phyloP scores from a whole-genome alignment of 2,797 vertebrate genomes.

The Hemitrygon akajei region DNA sequence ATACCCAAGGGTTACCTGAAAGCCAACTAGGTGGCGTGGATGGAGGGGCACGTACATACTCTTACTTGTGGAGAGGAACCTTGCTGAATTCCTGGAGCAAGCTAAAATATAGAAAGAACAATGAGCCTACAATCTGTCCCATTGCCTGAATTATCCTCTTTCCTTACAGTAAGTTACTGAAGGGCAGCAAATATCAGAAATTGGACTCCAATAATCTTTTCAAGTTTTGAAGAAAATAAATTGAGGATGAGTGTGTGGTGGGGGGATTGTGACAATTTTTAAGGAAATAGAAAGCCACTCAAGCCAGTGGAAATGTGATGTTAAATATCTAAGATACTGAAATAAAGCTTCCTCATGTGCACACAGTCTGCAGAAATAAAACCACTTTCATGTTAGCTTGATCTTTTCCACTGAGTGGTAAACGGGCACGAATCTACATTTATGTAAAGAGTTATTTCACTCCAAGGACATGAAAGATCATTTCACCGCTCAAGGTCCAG shows the following conservation, averaged over 20 bases:
- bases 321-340: neutral
- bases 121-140: neutral
- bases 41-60: neutral
- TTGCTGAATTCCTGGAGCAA: too few relatives aligned
- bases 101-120: neutral
- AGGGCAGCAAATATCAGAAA: neutral
- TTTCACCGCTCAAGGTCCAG: conserved; percentile 32
- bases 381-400: neutral
- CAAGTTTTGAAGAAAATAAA: neutral
- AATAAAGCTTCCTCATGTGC: neutral
- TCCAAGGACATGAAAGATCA: conserved; percentile 19
- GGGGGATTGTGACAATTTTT: too few relatives aligned
- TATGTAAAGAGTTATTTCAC: conserved; percentile 36
- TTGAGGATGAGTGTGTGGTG: too few relatives aligned
- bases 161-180: neutral
- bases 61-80: too few relatives aligned
- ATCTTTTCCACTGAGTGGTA: conserved; percentile 19
- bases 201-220: neutral
- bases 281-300: neutral
- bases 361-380: neutral
- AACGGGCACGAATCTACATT: conserved; percentile 4
- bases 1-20: neutral
- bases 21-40: too few relatives aligned
- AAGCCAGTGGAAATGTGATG: neutral
- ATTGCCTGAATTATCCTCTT: neutral